Conservation (phyloP, 2,113 vertebrate species). For the Baryphthengus martii region DNA sequence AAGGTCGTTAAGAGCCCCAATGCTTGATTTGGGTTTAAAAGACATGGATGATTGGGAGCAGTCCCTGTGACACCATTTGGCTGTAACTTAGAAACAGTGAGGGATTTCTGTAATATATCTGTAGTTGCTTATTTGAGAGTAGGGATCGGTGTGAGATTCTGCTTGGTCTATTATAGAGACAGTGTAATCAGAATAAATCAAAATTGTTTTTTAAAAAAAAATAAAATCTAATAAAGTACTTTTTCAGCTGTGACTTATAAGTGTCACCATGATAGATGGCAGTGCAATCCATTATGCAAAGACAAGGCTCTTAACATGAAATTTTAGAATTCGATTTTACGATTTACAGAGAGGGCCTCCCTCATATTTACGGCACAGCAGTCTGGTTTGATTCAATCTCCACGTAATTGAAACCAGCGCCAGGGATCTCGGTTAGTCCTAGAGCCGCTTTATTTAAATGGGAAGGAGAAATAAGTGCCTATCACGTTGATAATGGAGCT, state of each 20-base stretch:
- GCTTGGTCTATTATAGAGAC: neutral
- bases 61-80: constrained; percentile 20
- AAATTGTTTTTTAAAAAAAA: neutral
- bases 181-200: constrained; percentile 29
- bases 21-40: constrained; percentile 3
- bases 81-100: neutral
- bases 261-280: constrained; percentile 41
- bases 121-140: neutral
- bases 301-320: constrained; percentile 50
- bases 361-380: neutral
- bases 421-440: neutral
- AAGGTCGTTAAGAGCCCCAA: neutral
- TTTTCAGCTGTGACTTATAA: constrained; percentile 66
- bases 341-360: constrained; percentile 5
- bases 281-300: constrained; percentile 46
- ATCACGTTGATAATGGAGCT: neutral
- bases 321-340: constrained; percentile 50
- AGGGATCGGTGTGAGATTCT: neutral
- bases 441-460: neutral
- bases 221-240: constrained; percentile 39
- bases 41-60: neutral
- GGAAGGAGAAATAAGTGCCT: neutral
- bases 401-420: constrained; percentile 45
- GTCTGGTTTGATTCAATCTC: constrained; percentile 22
- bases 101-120: neutral